A percentile compares a stretch with the other conserved stretches of the same genome.
Evolutionary conservation across 2,888 invertebrate species (phyloP).

Genomic region (Hermodice carunculata): DNA sequence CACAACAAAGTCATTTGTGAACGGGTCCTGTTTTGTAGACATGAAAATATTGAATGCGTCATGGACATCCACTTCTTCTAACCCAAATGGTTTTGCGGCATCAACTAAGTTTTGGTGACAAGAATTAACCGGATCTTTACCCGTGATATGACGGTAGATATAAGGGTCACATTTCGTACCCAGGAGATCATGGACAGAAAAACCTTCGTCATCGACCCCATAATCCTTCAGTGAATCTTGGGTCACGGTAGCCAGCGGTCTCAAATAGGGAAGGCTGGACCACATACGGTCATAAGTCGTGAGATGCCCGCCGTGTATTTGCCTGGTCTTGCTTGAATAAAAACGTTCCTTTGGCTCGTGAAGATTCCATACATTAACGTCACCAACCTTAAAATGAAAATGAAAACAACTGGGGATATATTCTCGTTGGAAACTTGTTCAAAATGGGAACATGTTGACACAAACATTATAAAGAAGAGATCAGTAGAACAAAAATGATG

Average conservation of each 20-base stretch:
- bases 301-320: slow-evolving; percentile 23
- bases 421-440: too few species aligned
- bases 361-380: slow-evolving; percentile 29
- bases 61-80: slow-evolving; percentile 22
- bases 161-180: slow-evolving; percentile 32
- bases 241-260: slow-evolving; percentile 27
- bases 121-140: neutral
- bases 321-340: slow-evolving; percentile 23
- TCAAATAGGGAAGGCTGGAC: slow-evolving; percentile 24
- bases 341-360: slow-evolving; percentile 22
- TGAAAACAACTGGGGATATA: too few species aligned
- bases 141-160: slow-evolving; percentile 15
- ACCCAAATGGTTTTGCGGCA: slow-evolving; percentile 17
- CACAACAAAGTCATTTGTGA: slow-evolving; percentile 19
- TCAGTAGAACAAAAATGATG: too few species aligned
- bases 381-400: slow-evolving; percentile 20
- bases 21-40: slow-evolving; percentile 11
- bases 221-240: slow-evolving; percentile 21
- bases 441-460: too few species aligned
- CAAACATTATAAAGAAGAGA: too few species aligned
- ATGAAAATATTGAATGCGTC: slow-evolving; percentile 35
- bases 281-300: slow-evolving; percentile 25
- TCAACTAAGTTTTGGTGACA: slow-evolving; percentile 22
- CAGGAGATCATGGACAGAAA: slow-evolving; percentile 25
- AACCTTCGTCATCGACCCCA: slow-evolving; percentile 25